Conservation (phyloP, 2,888 invertebrate species). For the Nomada flava region DNA sequence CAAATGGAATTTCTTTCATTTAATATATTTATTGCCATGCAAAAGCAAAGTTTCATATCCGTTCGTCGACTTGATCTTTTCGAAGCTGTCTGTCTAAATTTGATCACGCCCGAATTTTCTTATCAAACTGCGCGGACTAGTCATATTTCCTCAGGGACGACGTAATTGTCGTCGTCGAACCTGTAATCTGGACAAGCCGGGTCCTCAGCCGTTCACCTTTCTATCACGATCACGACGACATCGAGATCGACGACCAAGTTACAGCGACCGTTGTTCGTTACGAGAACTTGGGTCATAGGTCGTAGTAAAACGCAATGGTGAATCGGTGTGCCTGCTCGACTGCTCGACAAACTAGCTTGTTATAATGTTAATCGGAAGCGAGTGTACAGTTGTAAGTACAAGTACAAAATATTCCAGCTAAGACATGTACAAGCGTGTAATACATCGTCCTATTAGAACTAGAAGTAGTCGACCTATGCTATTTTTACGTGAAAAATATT, state of each 20-base stretch:
- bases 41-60: too few species aligned
- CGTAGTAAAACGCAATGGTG: slow-evolving; percentile 57
- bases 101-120: background rate
- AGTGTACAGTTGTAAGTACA: background rate
- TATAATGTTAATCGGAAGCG: slow-evolving; percentile 71
- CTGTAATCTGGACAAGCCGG: background rate
- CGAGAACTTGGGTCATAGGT: slow-evolving; percentile 44
- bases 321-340: slow-evolving; percentile 40
- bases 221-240: background rate
- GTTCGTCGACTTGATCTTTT: too few species aligned
- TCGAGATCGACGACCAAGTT: slow-evolving; percentile 47
- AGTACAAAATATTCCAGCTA: too few species aligned
- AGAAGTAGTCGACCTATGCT: background rate
- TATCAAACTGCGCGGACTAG: background rate
- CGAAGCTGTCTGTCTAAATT: background rate
- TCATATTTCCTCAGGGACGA: background rate
- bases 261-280: slow-evolving; percentile 45
- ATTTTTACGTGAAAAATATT: slow-evolving; percentile 16
- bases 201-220: background rate
- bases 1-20: too few species aligned
- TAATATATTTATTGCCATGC: too few species aligned
- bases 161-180: too few species aligned
- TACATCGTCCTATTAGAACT: background rate
- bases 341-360: slow-evolving; percentile 68
- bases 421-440: too few species aligned